A percentile compares a stretch with the other conserved stretches of the same genome.
These are phyloP conservation scores for Zygaena filipendulae DNA, from an alignment of 2,888 invertebrate species.

Conservation along the genomic window DNA sequence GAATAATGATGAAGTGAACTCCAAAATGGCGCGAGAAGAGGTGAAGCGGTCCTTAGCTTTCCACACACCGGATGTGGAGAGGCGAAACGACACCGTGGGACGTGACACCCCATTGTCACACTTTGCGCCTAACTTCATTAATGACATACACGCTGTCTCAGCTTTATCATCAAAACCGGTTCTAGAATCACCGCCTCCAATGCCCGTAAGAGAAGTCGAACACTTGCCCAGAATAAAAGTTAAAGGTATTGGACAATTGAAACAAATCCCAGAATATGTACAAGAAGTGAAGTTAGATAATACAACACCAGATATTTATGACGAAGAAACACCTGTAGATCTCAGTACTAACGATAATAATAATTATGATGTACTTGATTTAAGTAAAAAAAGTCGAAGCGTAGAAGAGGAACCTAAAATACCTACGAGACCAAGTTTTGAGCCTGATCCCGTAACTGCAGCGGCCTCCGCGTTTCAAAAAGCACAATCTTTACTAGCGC, in stretches of 20 bases:
- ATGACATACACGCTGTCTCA: slow-evolving; percentile 54
- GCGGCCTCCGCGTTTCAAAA: slow-evolving; percentile 60
- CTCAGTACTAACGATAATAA: slow-evolving; percentile 71
- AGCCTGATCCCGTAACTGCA: slow-evolving; percentile 40
- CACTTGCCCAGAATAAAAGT: slow-evolving; percentile 65
- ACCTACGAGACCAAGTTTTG: slow-evolving; percentile 54
- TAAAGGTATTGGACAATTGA: slow-evolving; percentile 72
- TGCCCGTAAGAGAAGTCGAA: slow-evolving; percentile 53
- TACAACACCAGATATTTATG: slow-evolving; percentile 40
- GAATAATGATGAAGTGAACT: slow-evolving; percentile 76
- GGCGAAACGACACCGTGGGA: slow-evolving; percentile 44
- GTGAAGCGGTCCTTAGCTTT: slow-evolving; percentile 67
- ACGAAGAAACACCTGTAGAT: slow-evolving; percentile 73
- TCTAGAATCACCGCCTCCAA: slow-evolving; percentile 39
- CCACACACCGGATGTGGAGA: slow-evolving; percentile 61
- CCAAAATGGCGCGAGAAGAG: slow-evolving; percentile 64
- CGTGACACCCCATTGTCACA: slow-evolving; percentile 53
- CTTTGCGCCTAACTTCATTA: slow-evolving; percentile 50
- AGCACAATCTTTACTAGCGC: slow-evolving; percentile 70
- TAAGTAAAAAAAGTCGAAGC: slow-evolving; percentile 79
- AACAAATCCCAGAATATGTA: slow-evolving; percentile 63
- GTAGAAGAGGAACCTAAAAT: slow-evolving; percentile 40
- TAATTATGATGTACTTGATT: slow-evolving; percentile 78
- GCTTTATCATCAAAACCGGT: slow-evolving; percentile 39
- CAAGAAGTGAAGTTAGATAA: slow-evolving; percentile 37